Evolutionary conservation across 2,797 vertebrate genomes (phyloP), one percentile per base, ranked within the genome.

Genomic region (Triplophysa bombifrons): DNA sequence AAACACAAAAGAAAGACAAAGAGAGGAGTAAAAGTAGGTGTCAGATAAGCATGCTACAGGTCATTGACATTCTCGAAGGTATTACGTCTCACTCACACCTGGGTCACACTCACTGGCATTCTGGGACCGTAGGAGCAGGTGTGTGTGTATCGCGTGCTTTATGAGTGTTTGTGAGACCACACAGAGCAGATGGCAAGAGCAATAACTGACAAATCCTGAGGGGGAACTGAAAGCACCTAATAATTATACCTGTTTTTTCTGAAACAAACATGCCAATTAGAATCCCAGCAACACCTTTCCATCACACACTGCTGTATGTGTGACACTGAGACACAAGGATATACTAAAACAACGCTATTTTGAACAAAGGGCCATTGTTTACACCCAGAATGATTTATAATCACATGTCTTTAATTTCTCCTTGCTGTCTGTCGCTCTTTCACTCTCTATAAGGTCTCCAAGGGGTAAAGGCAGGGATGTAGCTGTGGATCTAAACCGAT

Each of bases 401-500:
- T 72, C 46, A 65, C 30, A 72, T 66, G 51, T 50, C 30, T 58
- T 46, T 30, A 60, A 68, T 13, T 51, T 65, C 46, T 41, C 12
- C 53, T 48, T 27, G 1, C 50, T 70, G 27, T 22, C 61, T 66
- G 38, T 41, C n/a, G 3, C 41, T 56, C 71, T 50, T 34, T 9
- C 30, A 20, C 44, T 13, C 78, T 44, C 5, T 61, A 34, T 27
- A 0, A 0, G 61, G 53, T 72, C 51, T 84, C 85, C 79, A 82
- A 65, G 70, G 85, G 82, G 80, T 50, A 79, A 88, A 85, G 81
- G 80, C 68, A 74, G 82, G 77, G 74, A 82, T 87, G 85, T 84
- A 87, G 86, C 85, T 85, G 84, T 66, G 72, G 58, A 83, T 80
- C 81, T 81, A 72, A 76, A 78, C 84, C 85, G 82, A 88, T 86